These are phyloP conservation scores for Leptothorax acervorum DNA, from an alignment of 2,888 invertebrate species.

Conservation along the genomic window DNA sequence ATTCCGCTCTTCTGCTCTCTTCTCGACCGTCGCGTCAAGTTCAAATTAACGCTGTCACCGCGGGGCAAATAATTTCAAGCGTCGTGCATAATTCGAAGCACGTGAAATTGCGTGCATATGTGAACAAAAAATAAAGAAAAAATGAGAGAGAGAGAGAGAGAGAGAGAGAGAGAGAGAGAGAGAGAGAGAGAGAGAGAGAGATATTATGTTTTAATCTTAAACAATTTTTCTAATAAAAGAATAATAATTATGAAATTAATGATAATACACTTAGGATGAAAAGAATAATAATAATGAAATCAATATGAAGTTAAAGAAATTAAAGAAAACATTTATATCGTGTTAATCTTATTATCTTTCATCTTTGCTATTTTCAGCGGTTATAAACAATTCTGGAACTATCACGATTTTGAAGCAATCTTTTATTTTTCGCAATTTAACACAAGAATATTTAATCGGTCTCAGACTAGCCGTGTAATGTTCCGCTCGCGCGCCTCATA, in stretches of 20 bases:
- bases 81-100: constrained; percentile 54
- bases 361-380: neutral
- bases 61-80: constrained; percentile 47
- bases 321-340: neutral
- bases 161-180: neutral
- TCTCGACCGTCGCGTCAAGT: constrained; percentile 52
- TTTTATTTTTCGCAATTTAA: neutral
- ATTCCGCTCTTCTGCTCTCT: constrained; percentile 34
- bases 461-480: neutral
- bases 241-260: constrained; percentile 1
- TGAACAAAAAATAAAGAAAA: neutral
- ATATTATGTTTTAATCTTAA: neutral
- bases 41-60: constrained; percentile 76
- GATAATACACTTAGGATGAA: neutral
- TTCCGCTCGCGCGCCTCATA: neutral
- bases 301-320: neutral
- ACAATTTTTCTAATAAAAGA: neutral
- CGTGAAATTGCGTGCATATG: constrained; percentile 47
- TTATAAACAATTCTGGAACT: neutral
- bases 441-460: neutral
- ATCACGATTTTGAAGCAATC: neutral
- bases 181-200: neutral
- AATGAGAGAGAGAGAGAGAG: neutral
- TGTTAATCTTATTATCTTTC: neutral
- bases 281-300: neutral